Evolutionary conservation across 1,140 invertebrate genomes (phyloP).

Genomic region (Nephila pilipes): DNA sequence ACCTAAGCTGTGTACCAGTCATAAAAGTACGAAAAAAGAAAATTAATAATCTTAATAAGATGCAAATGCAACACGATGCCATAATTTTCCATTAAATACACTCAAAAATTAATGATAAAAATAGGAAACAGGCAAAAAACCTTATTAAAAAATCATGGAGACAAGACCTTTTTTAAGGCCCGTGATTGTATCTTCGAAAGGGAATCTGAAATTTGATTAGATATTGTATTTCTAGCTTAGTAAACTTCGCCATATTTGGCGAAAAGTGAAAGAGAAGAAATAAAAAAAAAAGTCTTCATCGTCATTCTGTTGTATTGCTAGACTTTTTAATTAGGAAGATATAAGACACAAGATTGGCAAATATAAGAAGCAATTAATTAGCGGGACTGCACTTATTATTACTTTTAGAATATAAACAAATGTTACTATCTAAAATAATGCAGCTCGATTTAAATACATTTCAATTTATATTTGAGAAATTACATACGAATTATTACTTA

Average conservation of each 20-base stretch:
- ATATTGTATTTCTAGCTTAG: neutral
- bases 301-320: neutral
- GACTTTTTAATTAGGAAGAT: neutral
- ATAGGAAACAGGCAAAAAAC: neutral
- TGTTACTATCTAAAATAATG: too few species aligned
- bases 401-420: too few species aligned
- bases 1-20: neutral
- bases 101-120: neutral
- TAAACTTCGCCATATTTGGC: neutral
- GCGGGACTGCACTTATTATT: neutral
- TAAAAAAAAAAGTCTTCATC: neutral
- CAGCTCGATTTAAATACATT: too few species aligned
- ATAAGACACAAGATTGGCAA: neutral
- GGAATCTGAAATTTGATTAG: neutral
- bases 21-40: neutral
- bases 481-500: too few species aligned
- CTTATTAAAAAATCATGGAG: conserved; percentile 22
- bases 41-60: neutral
- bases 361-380: neutral
- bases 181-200: neutral
- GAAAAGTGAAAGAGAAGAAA: neutral
- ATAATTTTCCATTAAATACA: conserved; percentile 2
- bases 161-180: neutral
- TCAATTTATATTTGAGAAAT: too few species aligned
- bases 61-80: conserved; percentile 20